phyloP scores from a whole-genome alignment of 2,888 invertebrate species.

The Mimas tiliae region DNA sequence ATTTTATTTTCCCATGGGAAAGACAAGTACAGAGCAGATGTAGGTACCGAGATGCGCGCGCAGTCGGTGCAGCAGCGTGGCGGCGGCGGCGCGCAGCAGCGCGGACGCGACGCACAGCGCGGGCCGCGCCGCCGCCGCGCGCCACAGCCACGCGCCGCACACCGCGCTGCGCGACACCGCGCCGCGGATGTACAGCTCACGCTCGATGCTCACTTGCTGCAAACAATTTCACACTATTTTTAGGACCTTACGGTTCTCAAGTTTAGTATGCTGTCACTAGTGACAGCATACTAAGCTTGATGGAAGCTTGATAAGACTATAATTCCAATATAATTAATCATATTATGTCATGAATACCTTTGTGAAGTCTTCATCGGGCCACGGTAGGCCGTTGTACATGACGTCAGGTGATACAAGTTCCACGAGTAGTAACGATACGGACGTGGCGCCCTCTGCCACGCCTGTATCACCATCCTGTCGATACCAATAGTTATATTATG shows the following conservation, averaged over 20 bases:
- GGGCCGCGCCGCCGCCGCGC: slow-evolving; percentile 86
- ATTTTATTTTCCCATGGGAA: no score
- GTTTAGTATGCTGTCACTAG: no score
- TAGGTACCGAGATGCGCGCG: slow-evolving; percentile 81
- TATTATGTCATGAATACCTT: slow-evolving; percentile 82
- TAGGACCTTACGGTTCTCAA: no score
- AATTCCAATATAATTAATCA: no score
- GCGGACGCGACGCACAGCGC: slow-evolving; percentile 75
- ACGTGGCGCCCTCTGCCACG: slow-evolving; percentile 89
- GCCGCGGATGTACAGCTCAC: slow-evolving; percentile 94
- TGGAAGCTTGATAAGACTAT: no score
- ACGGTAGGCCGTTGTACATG: slow-evolving; percentile 98
- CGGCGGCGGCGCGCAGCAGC: slow-evolving; percentile 85
- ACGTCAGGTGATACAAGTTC: slow-evolving; percentile 97
- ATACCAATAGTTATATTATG: slow-evolving; percentile 27
- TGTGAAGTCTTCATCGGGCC: slow-evolving; percentile 98
- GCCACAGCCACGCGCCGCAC: slow-evolving; percentile 92
- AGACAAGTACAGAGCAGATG: no score
- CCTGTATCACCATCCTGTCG: slow-evolving; percentile 82
- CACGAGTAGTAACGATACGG: slow-evolving; percentile 93
- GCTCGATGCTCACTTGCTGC: slow-evolving; percentile 93
- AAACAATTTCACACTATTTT: not conserved
- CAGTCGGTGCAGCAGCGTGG: slow-evolving; percentile 93
- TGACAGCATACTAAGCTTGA: no score
- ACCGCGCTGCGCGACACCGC: slow-evolving; percentile 92